Percentiles rank a stretch among this genome's conserved stretches.
Conservation (phyloP, 2,113 vertebrate species). For the Dascyllus trimaculatus region DNA sequence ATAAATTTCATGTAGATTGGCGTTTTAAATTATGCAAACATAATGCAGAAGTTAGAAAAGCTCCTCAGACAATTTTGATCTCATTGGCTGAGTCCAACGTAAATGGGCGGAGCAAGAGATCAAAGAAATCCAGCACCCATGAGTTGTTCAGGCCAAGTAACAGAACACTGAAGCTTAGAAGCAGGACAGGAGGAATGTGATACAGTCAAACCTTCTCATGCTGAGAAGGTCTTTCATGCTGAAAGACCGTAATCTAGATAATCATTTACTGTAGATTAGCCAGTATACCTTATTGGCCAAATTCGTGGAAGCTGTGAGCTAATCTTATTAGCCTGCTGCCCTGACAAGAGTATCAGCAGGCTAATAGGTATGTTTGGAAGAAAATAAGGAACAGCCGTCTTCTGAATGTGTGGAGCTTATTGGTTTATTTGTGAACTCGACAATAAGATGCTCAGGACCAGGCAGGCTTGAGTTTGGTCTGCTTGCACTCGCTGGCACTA, state of each 20-base stretch:
- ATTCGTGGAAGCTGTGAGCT: background rate
- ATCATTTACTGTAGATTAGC: constrained; percentile 26
- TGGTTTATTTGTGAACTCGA: background rate
- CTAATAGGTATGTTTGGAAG: background rate
- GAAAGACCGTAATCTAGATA: constrained; percentile 35
- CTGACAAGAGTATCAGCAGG: background rate
- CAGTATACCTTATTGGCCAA: constrained; percentile 11
- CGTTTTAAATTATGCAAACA: constrained; percentile 56
- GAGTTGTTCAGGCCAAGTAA: constrained; percentile 3
- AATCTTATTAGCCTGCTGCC: constrained; percentile 3
- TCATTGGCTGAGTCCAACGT: constrained; percentile 24
- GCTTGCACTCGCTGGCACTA: no score
- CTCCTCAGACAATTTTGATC: background rate
- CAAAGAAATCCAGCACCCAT: constrained; percentile 9
- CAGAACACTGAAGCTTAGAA: constrained; percentile 4
- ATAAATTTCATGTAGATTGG: constrained; percentile 49
- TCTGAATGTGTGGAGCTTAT: background rate
- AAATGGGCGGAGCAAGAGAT: constrained; percentile 10
- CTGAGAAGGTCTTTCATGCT: no score
- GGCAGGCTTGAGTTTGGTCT: no score
- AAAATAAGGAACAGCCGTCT: background rate
- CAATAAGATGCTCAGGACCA: no score
- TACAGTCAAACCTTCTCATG: constrained; percentile 19
- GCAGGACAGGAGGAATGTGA: constrained; percentile 20
- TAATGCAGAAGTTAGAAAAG: background rate